These are phyloP conservation scores for Drosophila albomicans DNA, from an alignment of 1,140 invertebrate genomes.

Conservation along the genomic window DNA sequence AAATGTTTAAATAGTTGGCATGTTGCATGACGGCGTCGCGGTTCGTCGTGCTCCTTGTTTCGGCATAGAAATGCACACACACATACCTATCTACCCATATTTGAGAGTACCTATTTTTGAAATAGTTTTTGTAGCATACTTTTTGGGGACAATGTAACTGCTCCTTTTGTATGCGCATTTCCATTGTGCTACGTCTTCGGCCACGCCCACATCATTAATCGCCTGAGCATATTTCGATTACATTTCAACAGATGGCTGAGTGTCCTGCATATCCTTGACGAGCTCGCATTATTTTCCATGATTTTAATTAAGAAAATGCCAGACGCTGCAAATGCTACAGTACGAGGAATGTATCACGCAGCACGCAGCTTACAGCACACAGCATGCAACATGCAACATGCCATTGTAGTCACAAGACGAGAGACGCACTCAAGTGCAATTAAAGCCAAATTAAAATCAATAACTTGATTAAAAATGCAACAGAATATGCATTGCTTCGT, in stretches of 20 bases:
- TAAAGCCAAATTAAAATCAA: slow-evolving; percentile 81
- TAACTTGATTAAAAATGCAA: slow-evolving; percentile 70
- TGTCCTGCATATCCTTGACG: slow-evolving; percentile 15
- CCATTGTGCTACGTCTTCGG: slow-evolving; percentile 30
- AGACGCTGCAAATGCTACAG: slow-evolving; percentile 17
- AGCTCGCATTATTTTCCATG: slow-evolving; percentile 46
- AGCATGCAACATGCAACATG: slow-evolving; percentile 8
- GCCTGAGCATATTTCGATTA: slow-evolving; percentile 60
- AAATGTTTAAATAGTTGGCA: slow-evolving; percentile 81
- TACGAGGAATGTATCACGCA: not conserved
- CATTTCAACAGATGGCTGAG: slow-evolving; percentile 53
- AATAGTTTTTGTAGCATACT: slow-evolving; percentile 60
- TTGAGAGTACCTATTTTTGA: not conserved
- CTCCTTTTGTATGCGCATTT: slow-evolving; percentile 14
- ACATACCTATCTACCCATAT: not conserved
- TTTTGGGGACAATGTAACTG: slow-evolving; percentile 9
- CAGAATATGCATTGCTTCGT: slow-evolving; percentile 25
- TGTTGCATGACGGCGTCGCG: slow-evolving; percentile 47
- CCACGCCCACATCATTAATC: slow-evolving; percentile 39
- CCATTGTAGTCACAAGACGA: slow-evolving; percentile 40
- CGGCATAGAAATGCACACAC: slow-evolving; percentile 30
- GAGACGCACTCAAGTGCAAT: slow-evolving; percentile 77
- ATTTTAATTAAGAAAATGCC: slow-evolving; percentile 80
- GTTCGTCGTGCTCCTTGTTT: slow-evolving; percentile 23
- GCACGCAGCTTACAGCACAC: not conserved